Percentiles rank a stretch among this genome's conserved stretches.
Evolutionary conservation across 2,113 vertebrate genomes (phyloP).

Genomic region (Eulemur macaco): DNA sequence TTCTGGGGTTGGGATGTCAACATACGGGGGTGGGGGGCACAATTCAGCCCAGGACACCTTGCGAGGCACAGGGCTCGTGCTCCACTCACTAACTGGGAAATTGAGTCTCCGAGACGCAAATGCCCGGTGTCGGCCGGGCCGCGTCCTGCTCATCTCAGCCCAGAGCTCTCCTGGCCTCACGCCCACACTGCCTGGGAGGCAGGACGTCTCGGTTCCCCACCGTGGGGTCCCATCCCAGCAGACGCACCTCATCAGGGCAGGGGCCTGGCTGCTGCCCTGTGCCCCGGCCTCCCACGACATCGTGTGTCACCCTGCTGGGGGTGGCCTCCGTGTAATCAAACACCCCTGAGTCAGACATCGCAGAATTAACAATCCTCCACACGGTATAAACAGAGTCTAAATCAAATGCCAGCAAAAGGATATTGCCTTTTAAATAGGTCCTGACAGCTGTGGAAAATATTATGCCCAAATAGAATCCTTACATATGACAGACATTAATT

Average conservation of each 20-base stretch:
- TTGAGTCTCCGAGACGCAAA: neutral
- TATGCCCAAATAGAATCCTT: conserved; percentile 82
- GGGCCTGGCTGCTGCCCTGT: neutral
- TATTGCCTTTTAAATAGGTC: conserved; percentile 88
- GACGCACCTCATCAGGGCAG: neutral
- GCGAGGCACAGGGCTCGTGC: fast-evolving
- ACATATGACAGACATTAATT: conserved; percentile 82
- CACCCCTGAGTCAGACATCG: conserved; percentile 83
- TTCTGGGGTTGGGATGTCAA: too few relatives aligned
- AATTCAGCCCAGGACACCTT: fast-evolving
- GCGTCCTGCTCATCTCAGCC: fast-evolving
- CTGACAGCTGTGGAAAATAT: conserved; percentile 89
- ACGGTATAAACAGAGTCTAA: conserved; percentile 86
- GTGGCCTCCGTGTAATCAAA: conserved; percentile 83
- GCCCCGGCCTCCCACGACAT: neutral
- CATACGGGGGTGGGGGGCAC: fast-evolving
- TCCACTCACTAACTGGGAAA: neutral
- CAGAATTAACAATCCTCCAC: conserved; percentile 84
- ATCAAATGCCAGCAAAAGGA: conserved; percentile 84
- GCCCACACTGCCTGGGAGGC: neutral
- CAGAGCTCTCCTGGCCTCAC: too few relatives aligned
- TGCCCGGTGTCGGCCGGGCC: neutral
- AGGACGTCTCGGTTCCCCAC: fast-evolving
- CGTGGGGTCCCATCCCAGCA: neutral
- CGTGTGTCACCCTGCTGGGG: conserved; percentile 70